Base-by-base conservation (phyloP, 2,888 invertebrate species). In the Chymomyza amoena region DNA sequence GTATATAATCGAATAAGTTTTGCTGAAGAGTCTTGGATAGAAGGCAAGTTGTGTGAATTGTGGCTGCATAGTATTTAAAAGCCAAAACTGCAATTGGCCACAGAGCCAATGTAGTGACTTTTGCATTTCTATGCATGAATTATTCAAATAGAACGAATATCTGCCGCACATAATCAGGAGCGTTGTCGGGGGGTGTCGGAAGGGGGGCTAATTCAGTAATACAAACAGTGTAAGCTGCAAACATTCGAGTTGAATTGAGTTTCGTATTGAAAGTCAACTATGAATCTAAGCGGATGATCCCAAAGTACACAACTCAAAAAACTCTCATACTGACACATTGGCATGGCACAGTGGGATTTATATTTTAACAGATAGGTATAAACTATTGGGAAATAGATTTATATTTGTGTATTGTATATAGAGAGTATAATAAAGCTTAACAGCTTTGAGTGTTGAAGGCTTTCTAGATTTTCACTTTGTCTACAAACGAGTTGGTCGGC, bases 121-220 rank as follows among this genome's bases (percentile, higher is more conserved):
- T 79, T 86, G 88, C 86, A 84, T 83, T 78, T 72, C 57, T 75
- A 79, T 76, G 81, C 88, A 86, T 88, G 84, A 88, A 84, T 84
- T 86, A 88, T 86, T 84, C 84, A 88, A 88, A 84, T 79, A 78
- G 72, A 72, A 32, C 9, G 32, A 32, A 32, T 32, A 77, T 70
- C 50, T 72, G 77, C 69, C 69, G 76, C 51, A 52, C 15, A 28
- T 65, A 64, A 79, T 69, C 62, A 61, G 62, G 13, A 59, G 56
- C 32, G 13, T 6, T 13, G 16, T 9, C 16, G 4, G 15, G 64
- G 39, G 36, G 25, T 20, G n/a, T n/a, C n/a, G n/a, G 56, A 69
- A 66, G 81, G 25, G 3, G 4, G 25, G 69, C 62, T 32, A 39
- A 61, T 16, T 9, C 9, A 28, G 36, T 6, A 68, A 51, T 51